A percentile compares a stretch with the other conserved stretches of the same genome.
phyloP scores from a whole-genome alignment of 2,113 vertebrate genomes.

The Alouatta palliata region DNA sequence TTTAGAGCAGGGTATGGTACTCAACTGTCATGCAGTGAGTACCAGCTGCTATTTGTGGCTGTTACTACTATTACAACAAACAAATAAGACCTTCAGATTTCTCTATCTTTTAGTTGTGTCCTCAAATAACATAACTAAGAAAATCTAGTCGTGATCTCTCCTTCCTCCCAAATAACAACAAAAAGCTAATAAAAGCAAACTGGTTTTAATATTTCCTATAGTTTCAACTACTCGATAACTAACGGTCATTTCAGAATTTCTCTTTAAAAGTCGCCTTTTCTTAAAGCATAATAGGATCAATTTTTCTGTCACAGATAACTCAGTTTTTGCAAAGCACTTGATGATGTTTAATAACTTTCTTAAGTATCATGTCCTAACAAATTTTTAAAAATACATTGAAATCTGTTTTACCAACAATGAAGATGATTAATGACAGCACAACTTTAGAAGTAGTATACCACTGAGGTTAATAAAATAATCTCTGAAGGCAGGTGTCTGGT shows the following conservation, averaged over 20 bases:
- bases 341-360: neutral
- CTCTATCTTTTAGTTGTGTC: neutral
- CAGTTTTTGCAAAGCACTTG: neutral
- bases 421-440: neutral
- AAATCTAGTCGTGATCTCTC: neutral
- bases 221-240: neutral
- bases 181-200: conserved; percentile 30
- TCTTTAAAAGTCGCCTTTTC: neutral
- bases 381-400: neutral
- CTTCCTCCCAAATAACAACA: conserved; percentile 5
- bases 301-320: neutral
- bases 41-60: neutral
- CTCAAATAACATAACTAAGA: neutral
- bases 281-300: neutral
- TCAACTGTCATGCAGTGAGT: neutral
- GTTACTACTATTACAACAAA: neutral
- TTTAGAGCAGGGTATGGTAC: neutral
- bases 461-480: neutral
- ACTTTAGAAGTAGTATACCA: neutral
- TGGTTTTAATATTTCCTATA: neutral
- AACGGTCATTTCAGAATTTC: neutral
- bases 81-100: neutral
- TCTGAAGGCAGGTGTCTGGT: neutral
- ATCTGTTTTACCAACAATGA: neutral
- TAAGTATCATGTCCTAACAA: neutral